Evolutionary conservation across 2,113 vertebrate genomes (phyloP), one percentile per base, ranked within the genome.

Genomic region (Xiphophorus hellerii): DNA sequence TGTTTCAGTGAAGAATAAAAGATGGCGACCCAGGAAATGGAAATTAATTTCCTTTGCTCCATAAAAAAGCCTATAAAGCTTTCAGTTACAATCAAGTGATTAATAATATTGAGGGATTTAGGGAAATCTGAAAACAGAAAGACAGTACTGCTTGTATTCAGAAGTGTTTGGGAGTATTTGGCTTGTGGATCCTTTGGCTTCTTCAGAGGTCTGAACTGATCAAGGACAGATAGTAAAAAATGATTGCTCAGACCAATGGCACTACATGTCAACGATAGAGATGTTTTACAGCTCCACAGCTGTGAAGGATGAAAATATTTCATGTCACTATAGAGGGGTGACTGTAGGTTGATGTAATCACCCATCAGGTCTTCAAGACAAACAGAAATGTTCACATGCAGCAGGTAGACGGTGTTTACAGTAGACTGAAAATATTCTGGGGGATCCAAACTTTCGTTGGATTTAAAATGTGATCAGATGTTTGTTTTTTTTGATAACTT

Each of bases 301-400:
- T 13, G 39, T 81, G 83, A 84, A 86, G 87, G 81, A 54, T 79
- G 74, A 9, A 65, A 27, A 31, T 86, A 81, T 84, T 79, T 88
- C 75, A 81, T 74, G 72, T 20, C 30, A 27, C 58, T 14, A 71
- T 58, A 10, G 76, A 8, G n/a, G 65, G 67, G 77, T 22, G 51
- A 71, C 42, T 63, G 66, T 62, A 4, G 64, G 30, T 60, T 1
- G 62, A 73, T 42, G 66, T 65, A 62, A 69, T 76, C 62, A 69
- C 67, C 51, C 62, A 27, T 72, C 76, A 75, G 44, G 42, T 37
- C 8, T 35, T 11, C 27, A 71, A 30, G 66, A 62, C 42, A 71
- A 62, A 48, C 4, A 58, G 15, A 22, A 73, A 66, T 25, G 22
- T 1, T 0, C 20, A 22, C 67, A 42, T 9, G 14, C 61, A 29